phyloP scores from a whole-genome alignment of 2,113 vertebrate genomes.

The Gorilla gorilla region DNA sequence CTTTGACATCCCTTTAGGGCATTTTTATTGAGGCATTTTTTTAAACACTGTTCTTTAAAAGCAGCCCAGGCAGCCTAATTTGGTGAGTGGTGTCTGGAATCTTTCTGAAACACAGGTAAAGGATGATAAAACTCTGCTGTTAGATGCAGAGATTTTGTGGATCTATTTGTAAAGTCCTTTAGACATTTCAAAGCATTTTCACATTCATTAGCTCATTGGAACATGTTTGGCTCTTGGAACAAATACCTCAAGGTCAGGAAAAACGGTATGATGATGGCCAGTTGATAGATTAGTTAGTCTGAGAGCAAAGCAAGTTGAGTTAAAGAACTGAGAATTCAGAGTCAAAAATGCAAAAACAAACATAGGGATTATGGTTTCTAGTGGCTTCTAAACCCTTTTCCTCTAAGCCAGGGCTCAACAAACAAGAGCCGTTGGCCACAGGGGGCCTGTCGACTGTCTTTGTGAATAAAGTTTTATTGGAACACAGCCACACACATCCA shows the following conservation, averaged over 20 bases:
- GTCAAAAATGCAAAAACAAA: not conserved
- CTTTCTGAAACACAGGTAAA: not conserved
- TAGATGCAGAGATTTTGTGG: not conserved
- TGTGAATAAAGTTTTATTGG: constrained; percentile 38
- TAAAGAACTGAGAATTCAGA: constrained; percentile 8
- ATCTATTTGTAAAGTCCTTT: not conserved
- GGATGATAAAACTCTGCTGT: not conserved
- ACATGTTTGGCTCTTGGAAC: not conserved
- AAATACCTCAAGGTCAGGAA: not conserved
- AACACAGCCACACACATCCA: not conserved
- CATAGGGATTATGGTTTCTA: not conserved
- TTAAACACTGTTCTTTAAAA: not conserved
- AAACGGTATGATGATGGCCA: not conserved
- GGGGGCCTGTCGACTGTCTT: not conserved
- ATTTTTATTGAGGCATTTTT: not conserved
- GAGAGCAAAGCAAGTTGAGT: not conserved
- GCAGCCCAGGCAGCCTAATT: not conserved
- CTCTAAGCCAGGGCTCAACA: not conserved
- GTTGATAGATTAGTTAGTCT: not conserved
- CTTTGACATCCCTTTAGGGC: not conserved
- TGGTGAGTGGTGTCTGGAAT: not conserved
- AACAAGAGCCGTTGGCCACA: not conserved
- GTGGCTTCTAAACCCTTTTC: not conserved
- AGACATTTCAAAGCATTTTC: not conserved
- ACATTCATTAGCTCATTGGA: not conserved